These are phyloP conservation scores for Campylomormyrus tamandua DNA, from an alignment of 2,113 vertebrate genomes.

Conservation along the genomic window DNA sequence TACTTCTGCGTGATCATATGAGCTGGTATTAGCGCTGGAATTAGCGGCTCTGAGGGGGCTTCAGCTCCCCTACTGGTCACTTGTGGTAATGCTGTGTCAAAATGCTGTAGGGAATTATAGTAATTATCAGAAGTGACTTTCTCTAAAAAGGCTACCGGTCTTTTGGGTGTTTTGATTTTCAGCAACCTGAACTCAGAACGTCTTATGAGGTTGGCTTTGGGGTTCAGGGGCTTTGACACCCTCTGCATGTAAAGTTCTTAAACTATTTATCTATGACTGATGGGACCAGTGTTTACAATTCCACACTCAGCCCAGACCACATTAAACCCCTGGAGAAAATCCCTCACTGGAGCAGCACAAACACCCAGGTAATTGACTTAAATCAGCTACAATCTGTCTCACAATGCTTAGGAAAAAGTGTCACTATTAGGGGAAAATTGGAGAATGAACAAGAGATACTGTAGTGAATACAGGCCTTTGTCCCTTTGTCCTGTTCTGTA, in stretches of 20 bases:
- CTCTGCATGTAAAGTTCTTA: background rate
- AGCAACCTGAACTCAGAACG: background rate
- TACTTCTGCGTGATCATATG: background rate
- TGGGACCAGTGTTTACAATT: background rate
- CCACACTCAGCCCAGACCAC: background rate
- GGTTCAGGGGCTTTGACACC: background rate
- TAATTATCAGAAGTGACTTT: background rate
- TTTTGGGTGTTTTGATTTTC: background rate
- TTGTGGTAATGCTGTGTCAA: background rate
- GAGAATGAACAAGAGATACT: background rate
- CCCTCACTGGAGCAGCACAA: background rate
- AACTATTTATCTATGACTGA: background rate
- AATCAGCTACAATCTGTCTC: background rate
- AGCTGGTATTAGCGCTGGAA: background rate
- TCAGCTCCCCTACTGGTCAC: background rate
- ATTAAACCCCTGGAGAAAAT: background rate
- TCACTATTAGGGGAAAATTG: background rate
- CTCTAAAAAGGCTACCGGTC: background rate
- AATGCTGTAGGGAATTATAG: background rate
- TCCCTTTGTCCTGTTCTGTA: background rate
- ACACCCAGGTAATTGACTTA: constrained; percentile 8
- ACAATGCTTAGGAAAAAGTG: background rate
- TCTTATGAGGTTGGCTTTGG: background rate
- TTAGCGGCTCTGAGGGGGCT: background rate
- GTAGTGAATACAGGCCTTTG: background rate